Conservation (phyloP, 2,113 vertebrate species). For the Motacilla alba region DNA sequence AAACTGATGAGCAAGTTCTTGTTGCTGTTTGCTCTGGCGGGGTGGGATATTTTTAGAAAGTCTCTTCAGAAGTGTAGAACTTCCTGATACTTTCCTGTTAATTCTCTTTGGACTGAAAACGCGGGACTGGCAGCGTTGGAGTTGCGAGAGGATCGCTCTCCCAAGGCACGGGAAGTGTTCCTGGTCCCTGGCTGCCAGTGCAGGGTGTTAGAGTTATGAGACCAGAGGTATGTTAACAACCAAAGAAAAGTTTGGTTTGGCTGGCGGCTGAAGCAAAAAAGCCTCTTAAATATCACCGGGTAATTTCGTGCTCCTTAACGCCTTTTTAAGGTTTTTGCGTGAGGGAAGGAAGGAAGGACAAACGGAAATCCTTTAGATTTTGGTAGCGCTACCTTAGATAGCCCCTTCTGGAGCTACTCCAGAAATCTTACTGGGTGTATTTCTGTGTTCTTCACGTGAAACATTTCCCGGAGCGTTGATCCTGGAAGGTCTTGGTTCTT, state of each 20-base stretch:
- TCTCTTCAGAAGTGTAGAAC: background rate
- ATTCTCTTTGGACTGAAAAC: background rate
- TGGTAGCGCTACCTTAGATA: background rate
- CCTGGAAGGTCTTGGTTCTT: background rate
- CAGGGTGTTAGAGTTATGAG: background rate
- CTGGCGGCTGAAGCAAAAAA: background rate
- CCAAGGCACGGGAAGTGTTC: rapidly evolving
- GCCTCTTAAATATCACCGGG: background rate
- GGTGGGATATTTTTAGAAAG: slow-evolving; percentile 10
- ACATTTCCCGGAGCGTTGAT: rapidly evolving
- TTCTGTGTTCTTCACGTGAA: background rate
- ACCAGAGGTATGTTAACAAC: background rate
- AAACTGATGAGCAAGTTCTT: background rate
- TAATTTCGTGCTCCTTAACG: background rate
- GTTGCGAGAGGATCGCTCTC: background rate
- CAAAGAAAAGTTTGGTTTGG: background rate
- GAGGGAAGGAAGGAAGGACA: background rate
- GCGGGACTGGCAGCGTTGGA: background rate
- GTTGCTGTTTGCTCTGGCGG: background rate
- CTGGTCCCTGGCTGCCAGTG: background rate
- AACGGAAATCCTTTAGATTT: slow-evolving; percentile 16
- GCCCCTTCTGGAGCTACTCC: background rate
- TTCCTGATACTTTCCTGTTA: background rate
- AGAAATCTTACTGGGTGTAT: background rate
- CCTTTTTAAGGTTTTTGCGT: background rate